These are phyloP conservation scores for Rhyzopertha dominica DNA, from an alignment of 1,140 invertebrate species.

Conservation along the genomic window DNA sequence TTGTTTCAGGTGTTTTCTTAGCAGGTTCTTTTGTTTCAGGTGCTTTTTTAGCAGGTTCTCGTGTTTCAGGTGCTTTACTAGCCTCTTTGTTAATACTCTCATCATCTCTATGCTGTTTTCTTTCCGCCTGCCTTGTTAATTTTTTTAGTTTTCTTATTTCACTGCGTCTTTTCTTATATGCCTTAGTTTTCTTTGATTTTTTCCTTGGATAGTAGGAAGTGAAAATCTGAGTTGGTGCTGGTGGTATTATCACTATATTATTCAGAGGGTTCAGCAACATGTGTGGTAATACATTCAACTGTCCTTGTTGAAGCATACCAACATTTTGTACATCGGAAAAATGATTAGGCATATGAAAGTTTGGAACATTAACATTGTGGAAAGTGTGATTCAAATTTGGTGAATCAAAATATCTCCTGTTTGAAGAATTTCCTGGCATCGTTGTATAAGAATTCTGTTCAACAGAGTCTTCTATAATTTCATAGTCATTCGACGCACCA, in stretches of 20 bases:
- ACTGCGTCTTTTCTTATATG: too few relatives aligned
- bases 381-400: neutral
- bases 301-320: too few relatives aligned
- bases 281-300: conserved; percentile 5
- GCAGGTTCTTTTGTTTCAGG: neutral
- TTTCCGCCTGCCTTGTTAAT: neutral
- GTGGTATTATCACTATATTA: conserved; percentile 4
- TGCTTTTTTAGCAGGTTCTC: neutral
- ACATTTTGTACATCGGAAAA: too few relatives aligned
- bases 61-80: neutral
- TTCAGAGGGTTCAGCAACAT: conserved; percentile 5
- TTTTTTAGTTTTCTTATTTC: conserved; percentile 4
- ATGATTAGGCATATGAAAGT: too few relatives aligned
- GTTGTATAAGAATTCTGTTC: neutral
- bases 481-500: neutral
- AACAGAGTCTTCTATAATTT: neutral
- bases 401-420: neutral
- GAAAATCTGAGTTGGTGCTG: conserved; percentile 4
- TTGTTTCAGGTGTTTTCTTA: neutral
- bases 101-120: neutral
- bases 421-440: neutral
- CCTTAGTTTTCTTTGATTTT: too few relatives aligned
- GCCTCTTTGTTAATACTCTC: conserved; percentile 1
- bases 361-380: neutral
- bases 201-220: neutral